Evolutionary conservation across 53 echinoderm and acorn worm genomes (phyloP).

Genomic region (Paracentrotus lividus): DNA sequence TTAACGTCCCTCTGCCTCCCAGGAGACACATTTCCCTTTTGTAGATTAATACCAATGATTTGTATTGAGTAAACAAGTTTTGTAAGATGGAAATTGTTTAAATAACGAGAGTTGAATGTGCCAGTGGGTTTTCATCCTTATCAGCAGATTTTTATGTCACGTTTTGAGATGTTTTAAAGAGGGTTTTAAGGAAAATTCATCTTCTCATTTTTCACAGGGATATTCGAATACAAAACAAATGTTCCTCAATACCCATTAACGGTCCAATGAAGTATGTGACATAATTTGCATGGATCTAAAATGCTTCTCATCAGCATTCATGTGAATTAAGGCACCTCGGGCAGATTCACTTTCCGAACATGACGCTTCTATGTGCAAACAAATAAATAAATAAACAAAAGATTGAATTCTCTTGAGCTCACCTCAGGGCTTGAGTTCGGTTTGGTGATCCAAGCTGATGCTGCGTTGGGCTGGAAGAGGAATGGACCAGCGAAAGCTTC

Average conservation of each 20-base stretch:
- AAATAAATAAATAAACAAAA: neutral
- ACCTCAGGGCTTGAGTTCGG: conserved; percentile 89
- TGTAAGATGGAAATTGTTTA: too few relatives aligned
- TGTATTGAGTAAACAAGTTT: too few relatives aligned
- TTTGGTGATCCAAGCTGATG: conserved; percentile 89
- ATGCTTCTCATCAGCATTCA: too few relatives aligned
- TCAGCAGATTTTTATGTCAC: conserved; percentile 11
- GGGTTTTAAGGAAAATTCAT: neutral
- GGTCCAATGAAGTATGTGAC: neutral
- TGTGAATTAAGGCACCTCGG: neutral
- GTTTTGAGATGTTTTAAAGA: neutral
- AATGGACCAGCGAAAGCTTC: conserved; percentile 92
- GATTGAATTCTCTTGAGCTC: conserved; percentile 41
- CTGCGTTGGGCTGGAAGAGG: conserved; percentile 89
- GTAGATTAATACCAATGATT: neutral
- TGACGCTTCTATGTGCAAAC: neutral
- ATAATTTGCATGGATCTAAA: neutral
- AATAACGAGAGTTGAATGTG: too few relatives aligned
- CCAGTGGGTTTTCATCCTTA: neutral
- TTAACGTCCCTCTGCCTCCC: too few relatives aligned
- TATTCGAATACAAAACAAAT: neutral
- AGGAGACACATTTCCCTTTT: neutral
- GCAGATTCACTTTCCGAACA: neutral
- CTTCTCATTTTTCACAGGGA: neutral
- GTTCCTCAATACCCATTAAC: neutral